Percentiles rank a stretch among this genome's conserved stretches.
phyloP scores from a whole-genome alignment of 2,797 vertebrate genomes.

The Enteromius afrohamiltoni region DNA sequence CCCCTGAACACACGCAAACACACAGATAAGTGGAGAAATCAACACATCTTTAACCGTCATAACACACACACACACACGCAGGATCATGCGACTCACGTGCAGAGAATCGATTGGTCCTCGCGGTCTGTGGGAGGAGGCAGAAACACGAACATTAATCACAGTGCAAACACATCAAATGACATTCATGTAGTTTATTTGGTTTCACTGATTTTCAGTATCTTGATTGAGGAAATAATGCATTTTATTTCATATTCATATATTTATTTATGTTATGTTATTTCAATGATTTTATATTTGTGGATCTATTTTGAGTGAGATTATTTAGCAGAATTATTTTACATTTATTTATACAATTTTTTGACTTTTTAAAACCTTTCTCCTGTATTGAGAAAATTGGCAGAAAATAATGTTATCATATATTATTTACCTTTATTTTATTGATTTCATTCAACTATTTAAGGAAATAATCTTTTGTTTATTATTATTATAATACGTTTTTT shows the following conservation, averaged over 20 bases:
- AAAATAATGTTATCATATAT: neutral
- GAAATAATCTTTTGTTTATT: neutral
- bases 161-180: neutral
- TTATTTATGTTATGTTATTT: neutral
- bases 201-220: neutral
- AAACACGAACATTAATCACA: neutral
- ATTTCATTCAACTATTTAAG: neutral
- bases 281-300: neutral
- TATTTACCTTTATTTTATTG: neutral
- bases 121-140: slow-evolving; percentile 74
- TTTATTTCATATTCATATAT: no score
- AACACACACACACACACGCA: neutral
- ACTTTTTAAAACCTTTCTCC: no score
- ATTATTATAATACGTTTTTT: neutral
- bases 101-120: slow-evolving; percentile 98
- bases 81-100: slow-evolving; percentile 89
- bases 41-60: neutral
- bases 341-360: neutral
- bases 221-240: neutral
- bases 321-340: neutral
- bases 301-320: neutral
- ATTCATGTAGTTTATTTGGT: neutral
- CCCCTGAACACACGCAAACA: slow-evolving; percentile 76
- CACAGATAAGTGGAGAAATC: neutral
- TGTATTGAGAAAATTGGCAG: neutral